These are phyloP conservation scores for Agrotis segetum DNA, from an alignment of 2,888 invertebrate species.

Conservation along the genomic window DNA sequence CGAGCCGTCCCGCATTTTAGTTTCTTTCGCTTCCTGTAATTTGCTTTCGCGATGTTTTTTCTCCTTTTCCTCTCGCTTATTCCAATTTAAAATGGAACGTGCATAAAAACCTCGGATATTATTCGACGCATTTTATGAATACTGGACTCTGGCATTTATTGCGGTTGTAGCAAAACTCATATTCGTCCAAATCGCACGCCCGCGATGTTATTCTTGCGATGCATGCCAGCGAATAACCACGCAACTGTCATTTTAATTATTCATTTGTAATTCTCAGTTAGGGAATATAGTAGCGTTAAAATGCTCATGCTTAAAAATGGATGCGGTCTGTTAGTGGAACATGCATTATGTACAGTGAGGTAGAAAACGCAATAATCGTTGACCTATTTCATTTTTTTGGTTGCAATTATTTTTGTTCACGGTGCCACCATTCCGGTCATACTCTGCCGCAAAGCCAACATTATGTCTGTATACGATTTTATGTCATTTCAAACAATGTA, in stretches of 20 bases:
- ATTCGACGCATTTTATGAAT: conserved; percentile 61
- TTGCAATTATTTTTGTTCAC: conserved; percentile 12
- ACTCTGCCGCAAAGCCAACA: neutral
- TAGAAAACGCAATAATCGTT: conserved; percentile 48
- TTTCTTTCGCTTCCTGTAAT: conserved; percentile 85
- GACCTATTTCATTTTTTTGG: conserved; percentile 28
- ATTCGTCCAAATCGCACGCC: conserved; percentile 39
- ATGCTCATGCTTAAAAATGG: conserved; percentile 54
- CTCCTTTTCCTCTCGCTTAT: conserved; percentile 79
- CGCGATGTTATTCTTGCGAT: conserved; percentile 55
- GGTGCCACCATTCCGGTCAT: conserved; percentile 1
- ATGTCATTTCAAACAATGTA: conserved; percentile 5
- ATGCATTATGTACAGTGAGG: conserved; percentile 43
- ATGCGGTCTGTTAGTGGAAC: conserved; percentile 36
- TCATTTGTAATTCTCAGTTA: conserved; percentile 64
- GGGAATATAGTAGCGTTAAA: conserved; percentile 58
- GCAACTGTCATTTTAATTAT: conserved; percentile 67
- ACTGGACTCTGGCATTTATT: conserved; percentile 57
- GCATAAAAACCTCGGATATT: conserved; percentile 74
- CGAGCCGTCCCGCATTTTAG: conserved; percentile 81
- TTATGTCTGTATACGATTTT: neutral
- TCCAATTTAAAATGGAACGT: conserved; percentile 81
- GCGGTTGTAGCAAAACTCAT: conserved; percentile 57
- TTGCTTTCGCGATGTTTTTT: conserved; percentile 80
- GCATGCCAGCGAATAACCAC: conserved; percentile 61